phyloP scores from a whole-genome alignment of 2,797 vertebrate species.

The Fundulus diaphanus region DNA sequence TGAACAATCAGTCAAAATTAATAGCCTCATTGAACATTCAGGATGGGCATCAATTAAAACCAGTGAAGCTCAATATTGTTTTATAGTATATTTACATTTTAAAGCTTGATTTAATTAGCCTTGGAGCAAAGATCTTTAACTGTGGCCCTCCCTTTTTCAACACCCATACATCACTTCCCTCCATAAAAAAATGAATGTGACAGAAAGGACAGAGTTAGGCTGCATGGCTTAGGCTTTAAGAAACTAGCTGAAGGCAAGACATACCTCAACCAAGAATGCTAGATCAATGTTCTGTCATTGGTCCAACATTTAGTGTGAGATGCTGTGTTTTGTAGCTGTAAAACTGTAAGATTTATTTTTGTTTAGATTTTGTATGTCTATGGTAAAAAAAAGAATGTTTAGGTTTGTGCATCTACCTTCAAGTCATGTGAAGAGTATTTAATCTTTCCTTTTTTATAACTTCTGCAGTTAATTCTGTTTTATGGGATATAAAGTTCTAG shows the following conservation, averaged over 20 bases:
- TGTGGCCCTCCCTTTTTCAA: constrained; percentile 54
- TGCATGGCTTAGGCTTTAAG: constrained; percentile 21
- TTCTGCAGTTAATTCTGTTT: background rate
- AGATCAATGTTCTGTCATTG: background rate
- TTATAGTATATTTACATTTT: constrained; percentile 84
- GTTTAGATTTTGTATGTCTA: background rate
- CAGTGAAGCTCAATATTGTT: constrained; percentile 79
- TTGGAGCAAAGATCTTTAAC: constrained; percentile 57
- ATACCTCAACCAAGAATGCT: constrained; percentile 7
- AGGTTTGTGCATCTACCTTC: background rate
- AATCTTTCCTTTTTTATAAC: background rate
- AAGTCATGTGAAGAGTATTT: background rate
- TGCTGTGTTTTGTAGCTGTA: background rate
- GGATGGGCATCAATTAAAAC: constrained; percentile 76
- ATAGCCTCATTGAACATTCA: constrained; percentile 69
- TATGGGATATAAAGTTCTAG: background rate
- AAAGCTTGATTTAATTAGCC: constrained; percentile 80
- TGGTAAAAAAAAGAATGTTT: too few relatives aligned
- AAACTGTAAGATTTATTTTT: background rate
- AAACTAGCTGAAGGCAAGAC: constrained; percentile 14
- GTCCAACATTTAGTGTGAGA: background rate
- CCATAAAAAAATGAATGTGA: constrained; percentile 57
- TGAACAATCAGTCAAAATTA: constrained; percentile 77
- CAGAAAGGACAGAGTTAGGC: constrained; percentile 46
- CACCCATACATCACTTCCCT: constrained; percentile 57